These are phyloP conservation scores for Mesochorus sp. DNA, from an alignment of 2,888 invertebrate genomes.

Conservation along the genomic window DNA sequence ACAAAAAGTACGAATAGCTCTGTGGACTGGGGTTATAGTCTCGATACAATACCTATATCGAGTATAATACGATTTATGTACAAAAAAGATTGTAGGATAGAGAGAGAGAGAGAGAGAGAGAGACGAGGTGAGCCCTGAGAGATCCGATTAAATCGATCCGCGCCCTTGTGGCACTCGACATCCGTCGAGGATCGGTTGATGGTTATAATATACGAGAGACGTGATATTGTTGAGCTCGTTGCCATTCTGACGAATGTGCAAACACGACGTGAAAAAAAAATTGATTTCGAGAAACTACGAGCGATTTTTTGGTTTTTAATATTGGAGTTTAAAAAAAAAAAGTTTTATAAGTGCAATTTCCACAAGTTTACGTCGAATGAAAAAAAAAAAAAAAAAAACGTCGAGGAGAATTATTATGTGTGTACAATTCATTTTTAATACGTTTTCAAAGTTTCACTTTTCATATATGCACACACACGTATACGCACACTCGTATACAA, in stretches of 20 bases:
- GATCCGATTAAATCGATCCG: constrained; percentile 59
- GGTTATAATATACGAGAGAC: too few relatives aligned
- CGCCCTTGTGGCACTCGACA: constrained; percentile 33
- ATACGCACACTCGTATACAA: background rate
- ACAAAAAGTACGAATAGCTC: background rate
- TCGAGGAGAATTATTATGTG: too few relatives aligned
- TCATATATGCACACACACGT: background rate
- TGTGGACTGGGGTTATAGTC: background rate
- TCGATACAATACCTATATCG: constrained; percentile 13
- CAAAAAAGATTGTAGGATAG: constrained; percentile 26
- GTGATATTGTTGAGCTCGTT: too few relatives aligned
- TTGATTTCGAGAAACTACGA: too few relatives aligned
- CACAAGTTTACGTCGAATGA: too few relatives aligned
- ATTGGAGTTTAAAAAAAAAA: too few relatives aligned
- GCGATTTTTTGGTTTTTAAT: too few relatives aligned
- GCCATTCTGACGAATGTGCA: too few relatives aligned
- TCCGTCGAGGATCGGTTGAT: background rate
- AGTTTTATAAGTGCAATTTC: background rate
- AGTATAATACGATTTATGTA: constrained; percentile 35
- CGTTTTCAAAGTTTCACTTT: too few relatives aligned
- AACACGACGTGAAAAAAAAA: too few relatives aligned
- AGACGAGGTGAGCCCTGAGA: constrained; percentile 12
- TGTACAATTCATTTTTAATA: too few relatives aligned
- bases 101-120: constrained; percentile 17
- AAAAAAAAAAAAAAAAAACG: too few relatives aligned